A percentile compares a stretch with the other conserved stretches of the same genome.
Conservation (phyloP, 2,113 vertebrate genomes). For the Choloepus hoffmanni region DNA sequence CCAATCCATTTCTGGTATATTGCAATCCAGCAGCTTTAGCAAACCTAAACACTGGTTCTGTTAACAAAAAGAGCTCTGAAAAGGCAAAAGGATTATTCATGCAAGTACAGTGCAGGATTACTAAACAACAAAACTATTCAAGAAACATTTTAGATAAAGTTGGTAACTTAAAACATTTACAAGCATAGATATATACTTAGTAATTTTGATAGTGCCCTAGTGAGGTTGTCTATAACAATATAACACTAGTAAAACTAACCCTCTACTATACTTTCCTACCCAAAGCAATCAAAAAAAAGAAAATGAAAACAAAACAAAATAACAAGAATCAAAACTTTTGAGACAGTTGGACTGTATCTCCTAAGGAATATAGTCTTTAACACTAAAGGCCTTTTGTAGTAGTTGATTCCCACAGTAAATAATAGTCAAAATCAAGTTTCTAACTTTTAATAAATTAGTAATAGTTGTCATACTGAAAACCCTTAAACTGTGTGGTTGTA, state of each 20-base stretch:
- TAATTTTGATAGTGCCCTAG: background rate
- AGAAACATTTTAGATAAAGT: conserved; percentile 33
- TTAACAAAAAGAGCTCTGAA: conserved; percentile 16
- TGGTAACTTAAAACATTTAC: conserved; percentile 28
- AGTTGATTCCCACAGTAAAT: conserved; percentile 2
- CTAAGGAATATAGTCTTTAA: background rate
- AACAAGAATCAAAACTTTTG: background rate
- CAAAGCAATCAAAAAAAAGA: background rate
- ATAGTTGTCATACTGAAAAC: background rate
- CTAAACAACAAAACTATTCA: conserved; percentile 3
- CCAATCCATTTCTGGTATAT: no score
- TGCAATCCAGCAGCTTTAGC: no score
- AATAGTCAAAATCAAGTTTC: background rate
- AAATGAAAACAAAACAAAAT: background rate
- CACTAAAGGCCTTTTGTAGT: background rate
- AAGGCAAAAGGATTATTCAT: conserved; percentile 12
- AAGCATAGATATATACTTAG: background rate
- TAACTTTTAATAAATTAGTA: conserved; percentile 22
- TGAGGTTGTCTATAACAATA: background rate
- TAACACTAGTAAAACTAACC: background rate
- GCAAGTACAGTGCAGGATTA: background rate
- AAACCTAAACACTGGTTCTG: background rate
- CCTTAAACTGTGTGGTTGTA: background rate
- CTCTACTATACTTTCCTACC: background rate
- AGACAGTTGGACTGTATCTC: background rate